Evolutionary conservation across 2,113 vertebrate species (phyloP).

Genomic region (Ceyx cyanopectus): DNA sequence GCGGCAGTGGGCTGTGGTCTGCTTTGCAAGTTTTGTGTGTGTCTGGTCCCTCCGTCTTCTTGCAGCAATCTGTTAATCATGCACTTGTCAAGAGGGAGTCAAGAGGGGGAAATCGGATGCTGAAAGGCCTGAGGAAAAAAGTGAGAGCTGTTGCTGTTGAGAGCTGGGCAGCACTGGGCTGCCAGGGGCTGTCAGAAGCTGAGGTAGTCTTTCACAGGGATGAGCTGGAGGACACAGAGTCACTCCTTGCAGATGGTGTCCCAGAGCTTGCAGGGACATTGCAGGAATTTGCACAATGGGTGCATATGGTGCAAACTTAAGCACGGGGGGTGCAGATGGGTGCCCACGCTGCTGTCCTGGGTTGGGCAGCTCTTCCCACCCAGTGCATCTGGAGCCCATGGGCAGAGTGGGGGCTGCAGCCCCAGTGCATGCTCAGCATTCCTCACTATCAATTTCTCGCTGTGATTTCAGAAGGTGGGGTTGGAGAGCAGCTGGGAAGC

Average conservation of each 20-base stretch:
- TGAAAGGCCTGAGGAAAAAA: neutral
- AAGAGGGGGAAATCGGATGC: neutral
- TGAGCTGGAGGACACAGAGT: neutral
- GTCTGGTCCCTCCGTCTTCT: neutral
- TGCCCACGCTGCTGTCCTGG: neutral
- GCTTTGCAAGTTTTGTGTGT: neutral
- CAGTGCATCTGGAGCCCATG: rapidly evolving
- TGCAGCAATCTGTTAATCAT: neutral
- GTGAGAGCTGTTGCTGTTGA: rapidly evolving
- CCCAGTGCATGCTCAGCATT: neutral
- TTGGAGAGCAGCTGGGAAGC: neutral
- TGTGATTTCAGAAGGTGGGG: rapidly evolving
- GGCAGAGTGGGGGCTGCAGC: neutral
- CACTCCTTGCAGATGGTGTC: rapidly evolving
- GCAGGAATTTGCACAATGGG: neutral
- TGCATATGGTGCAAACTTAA: neutral
- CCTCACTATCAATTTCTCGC: rapidly evolving
- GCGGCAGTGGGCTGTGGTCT: neutral
- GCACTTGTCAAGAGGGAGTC: neutral
- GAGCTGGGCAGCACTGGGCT: neutral
- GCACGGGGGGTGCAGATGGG: neutral
- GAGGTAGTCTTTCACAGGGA: rapidly evolving
- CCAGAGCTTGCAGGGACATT: rapidly evolving
- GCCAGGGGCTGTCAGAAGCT: rapidly evolving
- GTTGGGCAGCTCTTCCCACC: neutral